Evolutionary conservation across 2,113 vertebrate genomes (phyloP), one percentile per base, ranked within the genome.

Genomic region (Apteryx owenii): DNA sequence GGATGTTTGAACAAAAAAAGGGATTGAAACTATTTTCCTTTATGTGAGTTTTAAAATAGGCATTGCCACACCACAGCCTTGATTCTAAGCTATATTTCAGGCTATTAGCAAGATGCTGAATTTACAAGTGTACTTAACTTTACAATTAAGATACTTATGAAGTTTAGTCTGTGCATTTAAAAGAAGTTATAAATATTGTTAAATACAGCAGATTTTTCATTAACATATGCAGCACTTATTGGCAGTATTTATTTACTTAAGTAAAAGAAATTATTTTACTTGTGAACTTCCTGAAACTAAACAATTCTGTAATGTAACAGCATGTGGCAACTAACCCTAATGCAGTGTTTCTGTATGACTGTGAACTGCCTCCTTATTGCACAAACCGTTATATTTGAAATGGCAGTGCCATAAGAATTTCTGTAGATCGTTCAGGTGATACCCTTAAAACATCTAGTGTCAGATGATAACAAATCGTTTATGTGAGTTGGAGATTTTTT

Each of bases 401-500:
- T 2, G 12, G 36, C 13, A 85, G 56, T 58, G 54, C 60, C n/a
- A 0, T 1, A 9, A 31, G n/a, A 53, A 26, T 5, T 75, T 46
- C 50, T 50, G 4, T 7, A 1, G 4, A 2, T 5, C 44, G 15
- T 7, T 64, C 58, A 46, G 31, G 42, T 0, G 1, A 36, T 3
- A 61, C 0, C 42, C 44, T 54, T 5, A 36, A 85, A 75, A 85
- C 13, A 21, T 1, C 48, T 33, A 9, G 0, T 2, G 19, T 11
- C 26, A 48, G 60, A 51, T 0, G 2, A 48, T 5, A 56, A 14
- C 33, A 46, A 8, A 13, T 19, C 16, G 21, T 10, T 16, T 10
- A 19, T 0, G 0, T 12, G 31, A 33, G 0, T 26, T 40, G 46
- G 60, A 81, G 14, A 3, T 8, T 38, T 29, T 36, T 36, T 38